Percentiles rank a stretch among this genome's conserved stretches.
These are phyloP conservation scores for Deroplatys truncata DNA, from an alignment of 2,888 invertebrate species.

Conservation along the genomic window DNA sequence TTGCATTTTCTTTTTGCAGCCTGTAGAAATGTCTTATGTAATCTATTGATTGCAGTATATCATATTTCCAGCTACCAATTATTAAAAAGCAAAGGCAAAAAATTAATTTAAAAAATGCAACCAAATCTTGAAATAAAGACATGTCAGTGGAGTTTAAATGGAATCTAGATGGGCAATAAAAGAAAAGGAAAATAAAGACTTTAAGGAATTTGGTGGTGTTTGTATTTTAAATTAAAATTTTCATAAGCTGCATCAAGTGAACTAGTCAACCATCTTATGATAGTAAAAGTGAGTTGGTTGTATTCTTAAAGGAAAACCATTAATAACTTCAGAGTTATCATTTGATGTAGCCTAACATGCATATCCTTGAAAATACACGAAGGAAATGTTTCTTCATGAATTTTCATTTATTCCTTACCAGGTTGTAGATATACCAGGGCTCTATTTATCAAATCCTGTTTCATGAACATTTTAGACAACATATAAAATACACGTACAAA, in stretches of 20 bases:
- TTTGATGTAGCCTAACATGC: not conserved
- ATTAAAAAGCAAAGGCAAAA: not conserved
- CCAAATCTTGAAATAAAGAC: not conserved
- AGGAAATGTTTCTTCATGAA: too few relatives aligned
- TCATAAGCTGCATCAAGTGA: not conserved
- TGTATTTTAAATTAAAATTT: not conserved
- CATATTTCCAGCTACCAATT: not conserved
- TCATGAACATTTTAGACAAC: too few relatives aligned
- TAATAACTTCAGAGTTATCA: not conserved
- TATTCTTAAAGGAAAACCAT: not conserved
- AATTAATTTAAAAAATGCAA: not conserved
- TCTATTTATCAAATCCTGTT: too few relatives aligned
- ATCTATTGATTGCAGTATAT: not conserved
- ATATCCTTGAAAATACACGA: too few relatives aligned
- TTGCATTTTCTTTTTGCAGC: not conserved
- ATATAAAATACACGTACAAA: too few relatives aligned
- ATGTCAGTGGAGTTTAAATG: not conserved
- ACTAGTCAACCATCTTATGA: not conserved
- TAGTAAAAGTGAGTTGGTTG: too few relatives aligned
- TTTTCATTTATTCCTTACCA: too few relatives aligned
- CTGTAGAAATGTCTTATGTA: not conserved
- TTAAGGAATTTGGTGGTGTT: not conserved
- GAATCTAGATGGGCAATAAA: not conserved
- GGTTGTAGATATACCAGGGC: too few relatives aligned
- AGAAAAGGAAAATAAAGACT: not conserved